Evolutionary conservation across 1,140 invertebrate genomes (phyloP).

Genomic region (Pseudomyrmex sp.): DNA sequence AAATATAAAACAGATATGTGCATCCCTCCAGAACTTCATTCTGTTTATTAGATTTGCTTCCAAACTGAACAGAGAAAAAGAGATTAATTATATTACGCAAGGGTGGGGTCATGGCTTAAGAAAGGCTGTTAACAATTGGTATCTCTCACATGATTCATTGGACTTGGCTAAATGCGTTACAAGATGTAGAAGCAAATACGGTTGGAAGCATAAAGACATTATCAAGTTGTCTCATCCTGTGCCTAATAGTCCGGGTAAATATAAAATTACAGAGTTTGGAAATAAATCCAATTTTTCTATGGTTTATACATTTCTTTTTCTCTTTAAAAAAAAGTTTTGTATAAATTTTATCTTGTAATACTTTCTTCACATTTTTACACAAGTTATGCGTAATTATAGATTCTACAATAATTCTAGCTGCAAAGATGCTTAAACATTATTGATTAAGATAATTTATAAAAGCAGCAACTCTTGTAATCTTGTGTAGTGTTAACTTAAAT

Average conservation of each 20-base stretch:
- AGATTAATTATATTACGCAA: slow-evolving; percentile 63
- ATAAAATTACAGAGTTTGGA: neutral
- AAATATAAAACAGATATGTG: slow-evolving; percentile 85
- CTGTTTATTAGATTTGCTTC: slow-evolving; percentile 87
- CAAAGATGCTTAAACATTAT: no score
- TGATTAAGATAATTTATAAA: no score
- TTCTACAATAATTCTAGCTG: no score
- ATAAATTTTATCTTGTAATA: no score
- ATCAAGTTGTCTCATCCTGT: slow-evolving; percentile 88
- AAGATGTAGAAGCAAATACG: slow-evolving; percentile 87
- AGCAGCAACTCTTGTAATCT: no score
- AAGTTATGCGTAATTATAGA: no score
- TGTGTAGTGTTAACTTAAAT: no score
- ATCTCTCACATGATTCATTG: slow-evolving; percentile 85
- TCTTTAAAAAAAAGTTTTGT: no score
- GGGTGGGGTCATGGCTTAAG: slow-evolving; percentile 89
- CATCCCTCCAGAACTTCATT: slow-evolving; percentile 86
- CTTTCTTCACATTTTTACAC: no score
- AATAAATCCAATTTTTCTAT: neutral
- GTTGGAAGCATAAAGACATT: slow-evolving; percentile 89
- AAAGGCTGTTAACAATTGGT: slow-evolving; percentile 87
- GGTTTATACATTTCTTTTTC: no score
- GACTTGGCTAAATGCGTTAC: slow-evolving; percentile 88
- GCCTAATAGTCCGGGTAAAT: slow-evolving; percentile 82
- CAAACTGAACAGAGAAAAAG: slow-evolving; percentile 82